Conservation (phyloP, 1,140 invertebrate species). For the Drosophila kurseongensis region DNA sequence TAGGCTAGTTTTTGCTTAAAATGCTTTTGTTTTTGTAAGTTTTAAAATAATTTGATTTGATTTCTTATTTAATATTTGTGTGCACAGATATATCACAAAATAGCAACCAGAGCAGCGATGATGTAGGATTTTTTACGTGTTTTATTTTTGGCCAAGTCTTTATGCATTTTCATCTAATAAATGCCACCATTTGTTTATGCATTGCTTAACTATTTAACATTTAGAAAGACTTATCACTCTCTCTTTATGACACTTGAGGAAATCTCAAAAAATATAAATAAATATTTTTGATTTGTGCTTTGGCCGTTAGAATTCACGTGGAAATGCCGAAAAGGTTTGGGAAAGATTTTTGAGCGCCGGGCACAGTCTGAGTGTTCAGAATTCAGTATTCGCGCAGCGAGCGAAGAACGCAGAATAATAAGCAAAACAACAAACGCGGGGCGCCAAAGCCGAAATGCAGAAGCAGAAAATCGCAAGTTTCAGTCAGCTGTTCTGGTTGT, state of each 20-base stretch:
- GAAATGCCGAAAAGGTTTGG: slow-evolving; percentile 25
- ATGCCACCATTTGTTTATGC: slow-evolving; percentile 59
- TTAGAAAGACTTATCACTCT: slow-evolving; percentile 32
- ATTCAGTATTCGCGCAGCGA: slow-evolving; percentile 53
- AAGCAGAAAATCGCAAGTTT: slow-evolving; percentile 48
- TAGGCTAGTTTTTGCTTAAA: slow-evolving; percentile 48
- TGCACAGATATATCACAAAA: slow-evolving; percentile 64
- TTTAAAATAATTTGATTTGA: slow-evolving; percentile 16
- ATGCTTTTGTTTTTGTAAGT: background rate
- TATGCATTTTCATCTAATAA: slow-evolving; percentile 82
- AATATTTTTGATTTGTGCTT: slow-evolving; percentile 19
- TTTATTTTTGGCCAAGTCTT: slow-evolving; percentile 81
- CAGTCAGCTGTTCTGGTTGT: slow-evolving; percentile 26
- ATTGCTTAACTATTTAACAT: slow-evolving; percentile 35
- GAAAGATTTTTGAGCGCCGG: slow-evolving; percentile 67
- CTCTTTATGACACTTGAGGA: slow-evolving; percentile 30
- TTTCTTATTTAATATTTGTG: slow-evolving; percentile 41
- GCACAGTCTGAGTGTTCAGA: slow-evolving; percentile 51
- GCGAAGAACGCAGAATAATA: slow-evolving; percentile 66
- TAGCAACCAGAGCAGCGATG: slow-evolving; percentile 41
- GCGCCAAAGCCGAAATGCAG: slow-evolving; percentile 48
- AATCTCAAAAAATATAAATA: slow-evolving; percentile 17
- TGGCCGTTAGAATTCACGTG: slow-evolving; percentile 22
- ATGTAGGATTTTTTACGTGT: slow-evolving; percentile 76
- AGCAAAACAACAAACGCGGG: slow-evolving; percentile 59